Conservation (phyloP, 2,888 invertebrate species). For the Cheilosia vernalis region DNA sequence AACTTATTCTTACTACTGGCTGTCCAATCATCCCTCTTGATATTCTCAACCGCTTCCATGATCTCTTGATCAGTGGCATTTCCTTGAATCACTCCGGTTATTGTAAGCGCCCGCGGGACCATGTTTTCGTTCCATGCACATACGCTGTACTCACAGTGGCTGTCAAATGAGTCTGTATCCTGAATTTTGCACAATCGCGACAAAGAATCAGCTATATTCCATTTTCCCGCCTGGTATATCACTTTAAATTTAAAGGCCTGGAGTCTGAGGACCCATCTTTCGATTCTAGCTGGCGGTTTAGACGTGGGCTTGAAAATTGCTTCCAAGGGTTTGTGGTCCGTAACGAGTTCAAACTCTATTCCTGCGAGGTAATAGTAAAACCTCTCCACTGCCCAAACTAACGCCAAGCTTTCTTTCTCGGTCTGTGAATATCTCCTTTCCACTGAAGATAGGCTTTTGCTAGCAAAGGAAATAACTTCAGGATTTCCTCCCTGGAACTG, state of each 20-base stretch:
- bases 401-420: slow-evolving; percentile 28
- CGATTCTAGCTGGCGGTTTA: too few relatives aligned
- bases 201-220: not conserved
- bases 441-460: too few relatives aligned
- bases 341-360: slow-evolving; percentile 2
- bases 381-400: too few relatives aligned
- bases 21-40: too few relatives aligned
- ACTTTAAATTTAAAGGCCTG: not conserved
- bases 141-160: slow-evolving; percentile 45
- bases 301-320: not conserved
- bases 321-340: not conserved
- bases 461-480: too few relatives aligned
- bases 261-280: slow-evolving; percentile 14
- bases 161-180: slow-evolving; percentile 45
- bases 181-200: slow-evolving; percentile 13
- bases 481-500: too few relatives aligned
- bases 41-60: slow-evolving; percentile 5
- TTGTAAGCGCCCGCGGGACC: too few relatives aligned
- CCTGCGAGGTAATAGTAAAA: too few relatives aligned
- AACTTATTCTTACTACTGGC: too few relatives aligned
- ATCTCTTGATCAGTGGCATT: slow-evolving; percentile 24
- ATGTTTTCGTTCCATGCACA: slow-evolving; percentile 40
- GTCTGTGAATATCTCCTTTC: too few relatives aligned
- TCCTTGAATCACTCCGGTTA: too few relatives aligned
- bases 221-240: not conserved